Conservation (phyloP, 1,140 invertebrate genomes). For the Lasaia peninsularis region DNA sequence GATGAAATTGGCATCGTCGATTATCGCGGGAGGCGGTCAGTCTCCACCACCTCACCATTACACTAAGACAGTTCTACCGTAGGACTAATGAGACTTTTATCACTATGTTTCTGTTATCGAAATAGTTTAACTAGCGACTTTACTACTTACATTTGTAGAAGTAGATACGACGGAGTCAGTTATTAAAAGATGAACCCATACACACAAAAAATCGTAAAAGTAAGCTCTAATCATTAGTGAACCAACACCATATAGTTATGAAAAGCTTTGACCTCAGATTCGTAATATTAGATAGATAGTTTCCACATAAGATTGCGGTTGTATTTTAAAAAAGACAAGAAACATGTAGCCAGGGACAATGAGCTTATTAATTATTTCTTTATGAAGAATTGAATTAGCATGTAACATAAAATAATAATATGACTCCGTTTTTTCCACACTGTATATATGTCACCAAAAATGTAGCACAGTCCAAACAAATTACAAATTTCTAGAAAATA, state of each 20-base stretch:
- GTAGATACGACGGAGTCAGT: background rate
- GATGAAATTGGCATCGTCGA: constrained; percentile 58
- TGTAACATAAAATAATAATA: background rate
- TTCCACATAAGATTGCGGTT: no score
- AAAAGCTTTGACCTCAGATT: background rate
- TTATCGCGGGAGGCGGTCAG: constrained; percentile 12
- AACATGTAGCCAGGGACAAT: no score
- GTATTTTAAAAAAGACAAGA: no score
- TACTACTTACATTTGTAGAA: background rate
- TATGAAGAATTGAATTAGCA: no score
- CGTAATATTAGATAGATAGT: no score
- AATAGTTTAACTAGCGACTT: constrained; percentile 3
- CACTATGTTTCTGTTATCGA: constrained; percentile 4
- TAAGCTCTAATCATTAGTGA: background rate
- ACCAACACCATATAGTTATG: background rate
- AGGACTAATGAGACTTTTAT: constrained; percentile 9
- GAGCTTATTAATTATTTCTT: no score
- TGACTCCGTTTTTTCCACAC: background rate
- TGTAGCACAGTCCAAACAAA: no score
- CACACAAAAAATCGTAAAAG: background rate
- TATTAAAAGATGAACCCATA: background rate
- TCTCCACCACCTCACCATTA: constrained; percentile 2
- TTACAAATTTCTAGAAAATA: no score
- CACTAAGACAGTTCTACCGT: constrained; percentile 3
- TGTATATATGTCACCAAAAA: background rate